Evolutionary conservation across 2,888 invertebrate genomes (phyloP), one percentile per base, ranked within the genome.

Genomic region (Protonemura montana): DNA sequence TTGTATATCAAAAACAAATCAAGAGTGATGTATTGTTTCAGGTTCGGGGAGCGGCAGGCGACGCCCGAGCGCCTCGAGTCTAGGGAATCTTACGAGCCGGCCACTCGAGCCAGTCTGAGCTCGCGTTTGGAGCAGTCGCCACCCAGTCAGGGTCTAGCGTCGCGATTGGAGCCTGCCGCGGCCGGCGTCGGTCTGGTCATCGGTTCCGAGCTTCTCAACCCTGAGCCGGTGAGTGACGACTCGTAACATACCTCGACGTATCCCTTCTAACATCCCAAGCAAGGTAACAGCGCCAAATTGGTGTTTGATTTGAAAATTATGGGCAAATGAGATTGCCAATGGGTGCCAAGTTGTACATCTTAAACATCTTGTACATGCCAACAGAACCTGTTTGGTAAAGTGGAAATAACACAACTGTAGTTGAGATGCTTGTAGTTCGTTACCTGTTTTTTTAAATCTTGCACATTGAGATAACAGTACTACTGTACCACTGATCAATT

Each of bases 131-230:
- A 59, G 16, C 59, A 59, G 13, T 21, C 59, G 59, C 59, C 78
- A 10, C 21, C 78, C 30, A 29, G 81, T 29, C n/a, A 59, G 13
- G 59, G 59, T 1, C 13, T 59, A 21, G 59, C 59, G 59, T 59
- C 59, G 59, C 59, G 59, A 1, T 21, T 59, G 59, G 59, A 59
- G 59, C 59, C 59, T 0, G 76, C 85, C 76, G 29, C 87, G 28
- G 41, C 89, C 86, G 91, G 91, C 76, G 92, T 93, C 81, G 94
- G 94, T 86, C 91, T 95, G 88, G 93, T 96, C 87, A 95, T 96
- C 89, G 96, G 95, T 88, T 94, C 93, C 86, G 95, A 95, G 89
- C 91, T 94, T 82, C 91, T 93, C 84, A 94, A 94, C 91, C 93
- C 94, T 77, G 95, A 95, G 93, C 95, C 95, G 81, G 95, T 95